phyloP scores from a whole-genome alignment of 2,113 vertebrate genomes.

The Odocoileus virginianus region DNA sequence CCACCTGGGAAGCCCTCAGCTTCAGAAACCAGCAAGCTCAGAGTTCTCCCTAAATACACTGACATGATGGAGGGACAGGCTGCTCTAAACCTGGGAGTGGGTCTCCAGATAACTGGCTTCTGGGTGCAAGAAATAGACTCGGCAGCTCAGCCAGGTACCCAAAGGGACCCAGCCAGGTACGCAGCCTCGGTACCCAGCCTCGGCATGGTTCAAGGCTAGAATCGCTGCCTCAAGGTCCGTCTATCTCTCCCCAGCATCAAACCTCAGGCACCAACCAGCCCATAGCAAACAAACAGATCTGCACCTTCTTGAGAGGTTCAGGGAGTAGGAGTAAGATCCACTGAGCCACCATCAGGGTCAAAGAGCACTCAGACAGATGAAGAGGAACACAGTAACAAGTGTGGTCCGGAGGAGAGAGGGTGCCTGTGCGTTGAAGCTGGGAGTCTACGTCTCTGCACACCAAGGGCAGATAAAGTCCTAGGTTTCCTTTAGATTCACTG shows the following conservation, averaged over 20 bases:
- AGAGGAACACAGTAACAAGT: neutral
- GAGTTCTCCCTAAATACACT: too few relatives aligned
- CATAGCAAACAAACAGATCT: neutral
- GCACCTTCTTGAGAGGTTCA: neutral
- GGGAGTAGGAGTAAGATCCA: neutral
- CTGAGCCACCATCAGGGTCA: neutral
- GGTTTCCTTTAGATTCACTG: neutral
- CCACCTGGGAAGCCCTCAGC: neutral
- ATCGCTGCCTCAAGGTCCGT: neutral
- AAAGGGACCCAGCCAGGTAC: neutral
- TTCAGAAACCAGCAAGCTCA: neutral
- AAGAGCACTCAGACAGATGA: neutral
- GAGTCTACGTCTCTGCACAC: too few relatives aligned
- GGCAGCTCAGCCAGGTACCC: neutral
- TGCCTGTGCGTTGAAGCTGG: neutral
- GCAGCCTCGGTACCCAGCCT: neutral
- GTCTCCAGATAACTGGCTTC: neutral
- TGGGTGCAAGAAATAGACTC: neutral
- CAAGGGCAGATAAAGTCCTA: neutral
- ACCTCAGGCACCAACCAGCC: neutral
- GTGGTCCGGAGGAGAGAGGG: rapidly evolving
- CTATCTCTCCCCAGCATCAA: neutral
- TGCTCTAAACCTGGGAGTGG: neutral
- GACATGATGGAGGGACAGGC: neutral
- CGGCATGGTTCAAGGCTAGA: neutral